phyloP scores from a whole-genome alignment of 2,113 vertebrate genomes.

The Ursus arctos region DNA sequence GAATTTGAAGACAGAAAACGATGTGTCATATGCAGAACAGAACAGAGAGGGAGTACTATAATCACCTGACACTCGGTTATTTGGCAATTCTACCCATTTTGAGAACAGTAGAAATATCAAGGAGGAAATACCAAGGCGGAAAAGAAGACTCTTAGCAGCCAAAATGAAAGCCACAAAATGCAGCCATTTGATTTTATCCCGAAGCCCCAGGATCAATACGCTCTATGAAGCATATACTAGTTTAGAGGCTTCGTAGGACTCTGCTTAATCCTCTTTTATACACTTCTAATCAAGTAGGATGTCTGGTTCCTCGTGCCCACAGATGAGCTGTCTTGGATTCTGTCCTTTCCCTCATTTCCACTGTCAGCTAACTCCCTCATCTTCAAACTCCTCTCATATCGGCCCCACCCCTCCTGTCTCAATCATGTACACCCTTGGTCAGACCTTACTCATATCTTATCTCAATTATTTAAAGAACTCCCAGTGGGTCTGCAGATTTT shows the following conservation, averaged over 20 bases:
- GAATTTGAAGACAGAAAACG: background rate
- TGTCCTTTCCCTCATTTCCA: background rate
- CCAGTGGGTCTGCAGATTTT: background rate
- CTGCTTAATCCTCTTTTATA: background rate
- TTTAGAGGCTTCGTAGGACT: background rate
- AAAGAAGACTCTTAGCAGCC: background rate
- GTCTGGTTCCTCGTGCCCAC: background rate
- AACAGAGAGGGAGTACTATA: background rate
- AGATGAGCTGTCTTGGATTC: background rate
- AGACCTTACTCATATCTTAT: background rate
- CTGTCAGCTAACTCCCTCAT: background rate
- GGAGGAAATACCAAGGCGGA: background rate
- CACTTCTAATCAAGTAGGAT: fast-evolving
- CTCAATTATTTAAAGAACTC: background rate
- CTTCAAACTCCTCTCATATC: background rate
- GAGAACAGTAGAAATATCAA: background rate
- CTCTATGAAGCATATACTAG: background rate
- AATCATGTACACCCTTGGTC: background rate
- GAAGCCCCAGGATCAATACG: background rate
- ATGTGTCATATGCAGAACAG: background rate
- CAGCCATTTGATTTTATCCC: background rate
- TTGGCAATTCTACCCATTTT: background rate
- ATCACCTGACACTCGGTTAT: background rate
- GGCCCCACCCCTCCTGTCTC: background rate
- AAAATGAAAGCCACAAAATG: background rate